Conservation (phyloP, 2,888 invertebrate genomes). For the Abscondita cerata region DNA sequence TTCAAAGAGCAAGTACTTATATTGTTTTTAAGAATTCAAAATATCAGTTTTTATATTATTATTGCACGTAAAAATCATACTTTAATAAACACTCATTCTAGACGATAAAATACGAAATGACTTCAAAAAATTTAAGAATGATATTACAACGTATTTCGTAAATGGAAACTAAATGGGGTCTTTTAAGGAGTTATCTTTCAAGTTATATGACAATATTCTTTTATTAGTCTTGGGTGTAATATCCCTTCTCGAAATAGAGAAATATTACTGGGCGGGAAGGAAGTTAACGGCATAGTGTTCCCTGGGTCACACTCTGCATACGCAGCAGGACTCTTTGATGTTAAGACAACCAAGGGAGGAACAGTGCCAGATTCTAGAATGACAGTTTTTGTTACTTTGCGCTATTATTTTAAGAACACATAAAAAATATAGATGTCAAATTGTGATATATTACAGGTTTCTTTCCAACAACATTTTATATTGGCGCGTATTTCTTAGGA, state of each 20-base stretch:
- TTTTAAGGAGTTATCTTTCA: conserved; percentile 32
- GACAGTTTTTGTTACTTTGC: conserved; percentile 23
- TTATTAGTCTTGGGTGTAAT: conserved; percentile 35
- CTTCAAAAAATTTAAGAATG: neutral
- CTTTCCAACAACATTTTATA: neutral
- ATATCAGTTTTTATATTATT: too few relatives aligned
- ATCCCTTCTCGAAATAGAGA: conserved; percentile 31
- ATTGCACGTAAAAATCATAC: too few relatives aligned
- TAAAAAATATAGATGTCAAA: conserved; percentile 18
- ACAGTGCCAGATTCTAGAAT: conserved; percentile 28
- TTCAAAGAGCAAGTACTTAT: too few relatives aligned
- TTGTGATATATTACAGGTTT: conserved; percentile 14
- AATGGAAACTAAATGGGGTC: conserved; percentile 23
- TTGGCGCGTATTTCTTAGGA: neutral
- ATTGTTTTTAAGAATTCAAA: too few relatives aligned
- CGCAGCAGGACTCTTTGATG: conserved; percentile 34
- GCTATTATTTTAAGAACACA: conserved; percentile 29
- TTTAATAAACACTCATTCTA: neutral
- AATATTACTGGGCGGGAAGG: conserved; percentile 30
- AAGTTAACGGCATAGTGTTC: conserved; percentile 31
- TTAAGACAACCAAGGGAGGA: conserved; percentile 25
- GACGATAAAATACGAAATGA: neutral
- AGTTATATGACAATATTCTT: conserved; percentile 35
- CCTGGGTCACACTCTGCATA: conserved; percentile 37
- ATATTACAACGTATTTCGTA: conserved; percentile 23